phyloP scores from a whole-genome alignment of 23 tunicate genomes.

The Halocynthia roretzi region DNA sequence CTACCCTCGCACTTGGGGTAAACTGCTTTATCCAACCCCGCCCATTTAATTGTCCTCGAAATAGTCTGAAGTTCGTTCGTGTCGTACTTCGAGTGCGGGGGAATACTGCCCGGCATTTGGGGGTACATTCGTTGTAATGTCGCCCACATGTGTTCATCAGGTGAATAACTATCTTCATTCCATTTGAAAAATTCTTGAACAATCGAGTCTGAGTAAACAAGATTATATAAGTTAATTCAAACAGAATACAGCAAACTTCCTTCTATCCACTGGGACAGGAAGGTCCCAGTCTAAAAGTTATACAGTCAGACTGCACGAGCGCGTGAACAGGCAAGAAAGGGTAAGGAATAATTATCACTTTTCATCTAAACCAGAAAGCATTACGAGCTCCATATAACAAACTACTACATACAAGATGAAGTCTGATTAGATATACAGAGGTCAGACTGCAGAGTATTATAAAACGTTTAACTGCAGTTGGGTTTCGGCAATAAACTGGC shows the following conservation, averaged over 20 bases:
- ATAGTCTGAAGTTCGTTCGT: conserved; percentile 77
- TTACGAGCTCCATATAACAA: no score
- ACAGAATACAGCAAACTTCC: no score
- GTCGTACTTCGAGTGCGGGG: conserved; percentile 95
- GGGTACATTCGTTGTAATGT: conserved; percentile 73
- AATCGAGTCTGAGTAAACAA: conserved; percentile 34
- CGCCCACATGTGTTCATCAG: conserved; percentile 98
- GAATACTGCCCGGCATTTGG: conserved; percentile 79
- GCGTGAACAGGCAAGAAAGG: no score
- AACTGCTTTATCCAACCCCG: conserved; percentile 53
- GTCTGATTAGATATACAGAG: not conserved
- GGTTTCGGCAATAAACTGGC: no score
- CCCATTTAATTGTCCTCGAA: conserved; percentile 86
- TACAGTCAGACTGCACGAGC: no score
- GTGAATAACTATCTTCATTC: conserved; percentile 93
- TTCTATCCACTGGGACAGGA: no score
- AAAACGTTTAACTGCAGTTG: not conserved
- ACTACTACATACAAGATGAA: no score
- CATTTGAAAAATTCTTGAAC: conserved; percentile 69
- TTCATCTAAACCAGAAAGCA: no score
- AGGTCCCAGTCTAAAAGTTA: no score
- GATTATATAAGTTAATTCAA: no score
- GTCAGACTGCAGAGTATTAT: not conserved
- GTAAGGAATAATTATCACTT: no score
- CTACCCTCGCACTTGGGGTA: conserved; percentile 89